A percentile compares a stretch with the other conserved stretches of the same genome.
Evolutionary conservation across 2,888 invertebrate genomes (phyloP).

Genomic region (Adelognathus sp.): DNA sequence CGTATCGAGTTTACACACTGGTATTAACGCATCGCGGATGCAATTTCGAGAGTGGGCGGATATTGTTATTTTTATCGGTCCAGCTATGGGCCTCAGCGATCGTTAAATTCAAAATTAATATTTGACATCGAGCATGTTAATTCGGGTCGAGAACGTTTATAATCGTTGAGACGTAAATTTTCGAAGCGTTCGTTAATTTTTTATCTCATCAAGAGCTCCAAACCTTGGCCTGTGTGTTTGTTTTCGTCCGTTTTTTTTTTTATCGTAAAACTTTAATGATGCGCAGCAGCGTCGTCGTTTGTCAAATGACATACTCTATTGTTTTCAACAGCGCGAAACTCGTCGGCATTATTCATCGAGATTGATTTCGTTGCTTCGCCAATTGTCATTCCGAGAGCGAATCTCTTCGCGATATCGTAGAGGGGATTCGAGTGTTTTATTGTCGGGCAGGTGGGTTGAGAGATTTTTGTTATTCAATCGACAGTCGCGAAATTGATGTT

Average conservation of each 20-base stretch:
- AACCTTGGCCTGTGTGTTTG: conserved; percentile 24
- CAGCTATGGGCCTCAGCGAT: too few relatives aligned
- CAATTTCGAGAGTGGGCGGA: neutral
- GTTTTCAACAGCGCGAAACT: conserved; percentile 25
- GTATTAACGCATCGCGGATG: neutral
- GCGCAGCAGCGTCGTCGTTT: neutral
- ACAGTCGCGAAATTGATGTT: conserved; percentile 33
- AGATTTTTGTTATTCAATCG: too few relatives aligned
- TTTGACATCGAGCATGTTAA: too few relatives aligned
- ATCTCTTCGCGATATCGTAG: neutral
- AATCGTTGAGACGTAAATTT: conserved; percentile 5
- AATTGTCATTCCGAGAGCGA: conserved; percentile 22
- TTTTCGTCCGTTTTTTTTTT: neutral
- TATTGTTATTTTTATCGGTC: too few relatives aligned
- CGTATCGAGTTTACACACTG: conserved; percentile 15
- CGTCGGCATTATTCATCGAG: conserved; percentile 24
- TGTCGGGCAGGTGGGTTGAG: conserved; percentile 6
- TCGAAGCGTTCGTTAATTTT: neutral
- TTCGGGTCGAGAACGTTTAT: too few relatives aligned
- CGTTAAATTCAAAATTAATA: too few relatives aligned
- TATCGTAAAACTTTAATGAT: conserved; percentile 1
- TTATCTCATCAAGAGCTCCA: neutral
- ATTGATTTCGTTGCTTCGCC: neutral
- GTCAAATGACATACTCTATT: conserved; percentile 13
- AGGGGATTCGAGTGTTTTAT: too few relatives aligned